Evolutionary conservation across 2,113 vertebrate species (phyloP).

Genomic region (Probosciger aterrimus): DNA sequence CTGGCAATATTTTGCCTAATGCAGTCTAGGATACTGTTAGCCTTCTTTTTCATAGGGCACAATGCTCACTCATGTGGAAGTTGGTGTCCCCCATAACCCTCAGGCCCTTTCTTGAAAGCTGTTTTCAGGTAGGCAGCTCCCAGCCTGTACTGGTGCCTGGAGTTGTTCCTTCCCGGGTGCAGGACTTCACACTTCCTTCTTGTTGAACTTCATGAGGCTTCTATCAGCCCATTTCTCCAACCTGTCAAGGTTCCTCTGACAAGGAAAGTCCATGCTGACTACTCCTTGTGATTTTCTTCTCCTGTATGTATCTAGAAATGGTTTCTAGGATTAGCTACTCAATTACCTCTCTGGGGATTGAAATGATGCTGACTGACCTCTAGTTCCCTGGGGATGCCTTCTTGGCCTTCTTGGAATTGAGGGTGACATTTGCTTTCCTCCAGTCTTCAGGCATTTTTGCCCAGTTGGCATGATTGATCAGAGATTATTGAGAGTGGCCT

Average conservation of each 20-base stretch:
- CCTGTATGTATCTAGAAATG: background rate
- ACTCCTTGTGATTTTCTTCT: background rate
- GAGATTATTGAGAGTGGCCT: background rate
- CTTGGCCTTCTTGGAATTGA: background rate
- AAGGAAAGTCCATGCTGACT: background rate
- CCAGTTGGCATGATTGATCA: background rate
- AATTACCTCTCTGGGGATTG: background rate
- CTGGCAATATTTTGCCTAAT: background rate
- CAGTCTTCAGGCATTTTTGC: background rate
- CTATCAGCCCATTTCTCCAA: background rate
- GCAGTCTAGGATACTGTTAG: background rate
- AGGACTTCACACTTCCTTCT: background rate
- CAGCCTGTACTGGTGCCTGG: background rate
- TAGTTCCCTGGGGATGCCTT: background rate
- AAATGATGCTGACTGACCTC: background rate
- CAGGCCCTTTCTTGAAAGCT: background rate
- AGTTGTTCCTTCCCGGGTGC: background rate
- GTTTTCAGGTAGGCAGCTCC: background rate
- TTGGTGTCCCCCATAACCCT: background rate
- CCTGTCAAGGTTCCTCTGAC: background rate
- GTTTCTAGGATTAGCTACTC: background rate
- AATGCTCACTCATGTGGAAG: background rate
- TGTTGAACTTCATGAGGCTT: background rate
- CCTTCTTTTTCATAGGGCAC: background rate
- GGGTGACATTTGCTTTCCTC: background rate